Base-by-base conservation (phyloP, 2,113 vertebrate species). In the Podilymbus podiceps region DNA sequence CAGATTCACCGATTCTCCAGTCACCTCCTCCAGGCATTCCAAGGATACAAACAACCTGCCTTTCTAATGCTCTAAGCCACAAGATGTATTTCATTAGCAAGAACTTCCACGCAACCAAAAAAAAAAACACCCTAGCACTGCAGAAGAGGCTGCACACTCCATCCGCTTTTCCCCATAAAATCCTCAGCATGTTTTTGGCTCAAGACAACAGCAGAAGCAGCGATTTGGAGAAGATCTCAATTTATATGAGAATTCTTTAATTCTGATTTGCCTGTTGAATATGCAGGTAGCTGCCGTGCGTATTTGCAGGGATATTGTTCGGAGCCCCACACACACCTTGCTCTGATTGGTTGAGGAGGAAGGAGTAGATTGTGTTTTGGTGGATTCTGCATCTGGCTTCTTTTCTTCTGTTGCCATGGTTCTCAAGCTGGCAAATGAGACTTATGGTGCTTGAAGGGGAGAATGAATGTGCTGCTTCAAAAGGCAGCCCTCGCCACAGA, bases 361-460 rank as follows among this genome's bases (percentile, higher is more conserved):
- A n/a, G 99, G 98, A 20, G 98, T 98, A 25, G 99, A 99, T 92
- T 99, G 99, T 71, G 99, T 98, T 97, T 99, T 99, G 33, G 98
- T 98, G 9, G 98, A 98, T 97, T 99, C 99, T 2, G 99, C 98
- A 98, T 99, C 99, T 50, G 99, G 99, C 97, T 99, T 99, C 98
- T 99, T 99, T 96, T 99, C 99, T 98, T 99, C 99, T 22, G 99
- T 99, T 97, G 99, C 99, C 99, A 99, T 99, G 97, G 97, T 97
- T 98, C 91, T 88, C 91, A 81, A 91, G 84, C 95, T 89, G 90
- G 90, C 93, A 71, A 53, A 88, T 84, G 85, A 94, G 96, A 91
- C 72, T 92, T 91, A 74, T 28, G 90, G 80, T 35, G 69, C 81
- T 95, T 94, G 88, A 81, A 90, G 83, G 25, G 84, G 87, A 77